Evolutionary conservation across 2,797 vertebrate genomes (phyloP).

Genomic region (Crax fasciolata): DNA sequence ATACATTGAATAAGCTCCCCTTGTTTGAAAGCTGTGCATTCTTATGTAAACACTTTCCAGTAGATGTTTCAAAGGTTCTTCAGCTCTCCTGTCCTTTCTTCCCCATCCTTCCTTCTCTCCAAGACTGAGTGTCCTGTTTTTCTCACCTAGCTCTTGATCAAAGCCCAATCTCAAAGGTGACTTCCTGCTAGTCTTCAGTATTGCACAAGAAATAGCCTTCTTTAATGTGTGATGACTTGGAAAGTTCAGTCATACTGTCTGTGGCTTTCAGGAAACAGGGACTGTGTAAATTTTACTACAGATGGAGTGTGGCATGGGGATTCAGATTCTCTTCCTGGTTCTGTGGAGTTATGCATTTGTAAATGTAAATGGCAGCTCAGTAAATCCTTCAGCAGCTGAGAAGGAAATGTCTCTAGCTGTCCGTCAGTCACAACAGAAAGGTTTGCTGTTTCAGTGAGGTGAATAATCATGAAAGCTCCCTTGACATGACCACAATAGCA

Average conservation of each 20-base stretch:
- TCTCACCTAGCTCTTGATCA: neutral
- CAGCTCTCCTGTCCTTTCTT: neutral
- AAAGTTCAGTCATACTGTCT: neutral
- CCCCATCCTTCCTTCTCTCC: neutral
- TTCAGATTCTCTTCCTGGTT: constrained; percentile 54
- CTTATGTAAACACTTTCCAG: neutral
- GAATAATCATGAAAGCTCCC: neutral
- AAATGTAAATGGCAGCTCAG: neutral
- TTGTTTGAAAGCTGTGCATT: neutral
- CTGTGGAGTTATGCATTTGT: neutral
- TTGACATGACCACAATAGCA: neutral
- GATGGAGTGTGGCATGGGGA: neutral
- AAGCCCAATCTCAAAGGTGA: neutral
- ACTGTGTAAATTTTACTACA: neutral
- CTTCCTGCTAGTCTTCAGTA: neutral
- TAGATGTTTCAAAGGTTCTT: neutral
- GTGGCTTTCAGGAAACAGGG: neutral
- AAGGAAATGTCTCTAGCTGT: neutral
- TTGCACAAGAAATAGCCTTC: neutral
- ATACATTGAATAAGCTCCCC: neutral
- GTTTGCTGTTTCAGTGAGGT: neutral
- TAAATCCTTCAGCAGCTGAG: neutral
- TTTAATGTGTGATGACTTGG: neutral
- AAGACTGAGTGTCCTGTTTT: neutral
- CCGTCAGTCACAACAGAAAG: neutral